Percentiles rank a stretch among this genome's conserved stretches.
Conservation (phyloP, 1,140 invertebrate species). For the Pararge aegeria region DNA sequence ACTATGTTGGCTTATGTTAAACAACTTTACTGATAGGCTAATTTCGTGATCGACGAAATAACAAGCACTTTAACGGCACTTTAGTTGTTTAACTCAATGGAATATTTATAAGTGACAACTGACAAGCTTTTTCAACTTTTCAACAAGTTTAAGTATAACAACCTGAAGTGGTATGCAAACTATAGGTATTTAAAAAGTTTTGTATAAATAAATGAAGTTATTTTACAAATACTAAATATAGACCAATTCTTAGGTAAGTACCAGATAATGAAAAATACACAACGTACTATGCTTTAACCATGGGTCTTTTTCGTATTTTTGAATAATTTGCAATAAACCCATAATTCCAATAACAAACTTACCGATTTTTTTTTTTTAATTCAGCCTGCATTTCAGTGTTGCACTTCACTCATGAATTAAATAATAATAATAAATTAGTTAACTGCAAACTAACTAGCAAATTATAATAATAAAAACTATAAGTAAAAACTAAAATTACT, state of each 20-base stretch:
- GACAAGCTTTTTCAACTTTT: not conserved
- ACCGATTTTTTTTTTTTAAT: not conserved
- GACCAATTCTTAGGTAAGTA: no score
- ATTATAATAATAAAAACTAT: not conserved
- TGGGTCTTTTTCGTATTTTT: no score
- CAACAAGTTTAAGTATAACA: no score
- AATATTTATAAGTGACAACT: not conserved
- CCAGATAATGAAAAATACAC: no score
- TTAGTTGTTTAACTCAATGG: not conserved
- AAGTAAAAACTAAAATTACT: slow-evolving; percentile 17
- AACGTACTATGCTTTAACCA: no score
- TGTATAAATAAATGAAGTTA: no score
- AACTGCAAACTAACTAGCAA: not conserved
- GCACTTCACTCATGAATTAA: not conserved
- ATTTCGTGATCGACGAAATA: not conserved
- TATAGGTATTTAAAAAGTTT: no score
- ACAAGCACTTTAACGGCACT: not conserved
- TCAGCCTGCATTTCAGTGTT: not conserved
- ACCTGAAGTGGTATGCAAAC: no score
- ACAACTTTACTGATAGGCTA: not conserved
- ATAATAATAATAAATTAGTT: not conserved
- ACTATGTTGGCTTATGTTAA: not conserved
- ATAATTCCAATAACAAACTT: no score
- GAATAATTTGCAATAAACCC: no score
- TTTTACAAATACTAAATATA: no score